Evolutionary conservation across 2,888 invertebrate species (phyloP).

Genomic region (Diaprepes abbreviatus): DNA sequence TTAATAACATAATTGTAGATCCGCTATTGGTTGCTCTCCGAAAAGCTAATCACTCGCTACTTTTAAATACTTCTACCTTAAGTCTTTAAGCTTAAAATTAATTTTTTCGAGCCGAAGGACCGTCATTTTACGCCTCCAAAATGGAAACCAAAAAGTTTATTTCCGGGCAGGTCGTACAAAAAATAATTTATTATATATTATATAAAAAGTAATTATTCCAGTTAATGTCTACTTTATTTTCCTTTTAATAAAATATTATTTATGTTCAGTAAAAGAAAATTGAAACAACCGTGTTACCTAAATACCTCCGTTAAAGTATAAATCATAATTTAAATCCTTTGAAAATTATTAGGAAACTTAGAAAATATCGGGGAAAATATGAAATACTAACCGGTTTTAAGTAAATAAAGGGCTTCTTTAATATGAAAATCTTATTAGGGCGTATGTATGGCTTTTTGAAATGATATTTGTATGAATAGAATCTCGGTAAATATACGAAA

Average conservation of each 20-base stretch:
- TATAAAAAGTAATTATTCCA: too few species aligned
- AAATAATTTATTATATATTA: too few species aligned
- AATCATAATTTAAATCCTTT: slow-evolving; percentile 20
- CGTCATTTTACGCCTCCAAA: too few species aligned
- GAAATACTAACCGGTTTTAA: slow-evolving; percentile 44
- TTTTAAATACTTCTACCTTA: too few species aligned
- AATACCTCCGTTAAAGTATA: not conserved
- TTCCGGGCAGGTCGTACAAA: too few species aligned
- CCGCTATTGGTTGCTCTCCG: too few species aligned
- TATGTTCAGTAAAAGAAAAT: not conserved
- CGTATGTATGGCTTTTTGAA: slow-evolving; percentile 50
- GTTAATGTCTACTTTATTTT: too few species aligned
- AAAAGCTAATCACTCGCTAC: too few species aligned
- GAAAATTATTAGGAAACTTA: slow-evolving; percentile 21
- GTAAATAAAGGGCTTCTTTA: slow-evolving; percentile 50
- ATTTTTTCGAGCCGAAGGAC: too few species aligned
- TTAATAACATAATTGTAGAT: too few species aligned
- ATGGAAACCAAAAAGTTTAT: too few species aligned
- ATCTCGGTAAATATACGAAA: not conserved
- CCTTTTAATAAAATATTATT: not conserved
- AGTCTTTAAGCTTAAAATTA: too few species aligned
- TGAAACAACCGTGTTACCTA: slow-evolving; percentile 1
- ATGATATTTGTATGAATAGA: slow-evolving; percentile 20
- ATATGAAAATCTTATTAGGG: slow-evolving; percentile 52
- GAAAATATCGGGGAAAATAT: slow-evolving; percentile 38